Base-by-base conservation (phyloP, 1,140 invertebrate species). In the Zaprionus tsacasi region DNA sequence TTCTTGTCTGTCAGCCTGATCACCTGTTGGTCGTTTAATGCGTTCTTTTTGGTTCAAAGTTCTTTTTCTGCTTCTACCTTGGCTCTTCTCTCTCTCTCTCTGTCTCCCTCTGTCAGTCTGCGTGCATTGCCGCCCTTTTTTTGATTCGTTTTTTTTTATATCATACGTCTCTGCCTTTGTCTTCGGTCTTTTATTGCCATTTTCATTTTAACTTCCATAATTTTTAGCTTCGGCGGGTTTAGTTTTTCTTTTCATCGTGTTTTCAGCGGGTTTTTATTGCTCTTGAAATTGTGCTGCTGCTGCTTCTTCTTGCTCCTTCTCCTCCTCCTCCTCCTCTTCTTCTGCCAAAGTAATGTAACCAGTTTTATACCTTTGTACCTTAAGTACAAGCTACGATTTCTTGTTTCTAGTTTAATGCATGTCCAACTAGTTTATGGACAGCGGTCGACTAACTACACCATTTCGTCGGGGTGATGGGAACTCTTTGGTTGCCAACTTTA, bases 381-480 rank as follows among this genome's bases (percentile, higher is more conserved):
- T 58, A 63, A 70, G 36, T 70, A 58, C 80, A 48, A 73, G 40
- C 73, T 65, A 79, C 65, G n/a, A 45, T 45, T 45, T 45, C 40
- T 45, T 68, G 73, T 77, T 79, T 78, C 72, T 72, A 70, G 64
- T 66, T 80, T 82, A 82, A 78, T 74, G 77, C 72, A 82, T 85
- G 75, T 86, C 82, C 78, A 85, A 85, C 82, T 78, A 86, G 82
- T 85, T 85, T 85, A 86, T 86, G 79, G 59, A 33, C 67, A 65
- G 35, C 50, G 36, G 10, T 25, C 43, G 50, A 64, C 59, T 70
- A 74, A 74, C 48, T 61, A 71, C 60, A 40, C n/a, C 58, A 78
- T 52, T 43, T 48, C 25, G 40, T 71, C 76, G 63, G 79, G 79
- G 63, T 66, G 78, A 76, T 50, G 45, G 17, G 45, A 50, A 50